These are phyloP conservation scores for Euproctis similis DNA, from an alignment of 2,888 invertebrate genomes.

Conservation along the genomic window DNA sequence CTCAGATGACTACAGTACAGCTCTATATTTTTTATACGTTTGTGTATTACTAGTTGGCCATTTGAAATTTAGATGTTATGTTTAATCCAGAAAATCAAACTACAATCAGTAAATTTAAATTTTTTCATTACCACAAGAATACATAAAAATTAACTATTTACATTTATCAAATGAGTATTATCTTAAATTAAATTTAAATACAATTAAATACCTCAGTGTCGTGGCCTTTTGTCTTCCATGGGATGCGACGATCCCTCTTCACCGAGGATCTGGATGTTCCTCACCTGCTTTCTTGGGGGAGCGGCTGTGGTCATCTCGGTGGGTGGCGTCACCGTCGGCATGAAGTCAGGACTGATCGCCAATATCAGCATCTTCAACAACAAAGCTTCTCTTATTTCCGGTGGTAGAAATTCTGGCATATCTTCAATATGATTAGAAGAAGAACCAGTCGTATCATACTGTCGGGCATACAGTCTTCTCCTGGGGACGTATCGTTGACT, in stretches of 20 bases:
- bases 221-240: constrained; percentile 49
- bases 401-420: constrained; percentile 78
- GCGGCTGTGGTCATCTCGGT: constrained; percentile 68
- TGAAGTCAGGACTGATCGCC: constrained; percentile 79
- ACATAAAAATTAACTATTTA: constrained; percentile 49
- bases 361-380: constrained; percentile 82
- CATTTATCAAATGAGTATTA: constrained; percentile 54
- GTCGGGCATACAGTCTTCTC: constrained; percentile 48
- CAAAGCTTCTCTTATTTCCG: constrained; percentile 82
- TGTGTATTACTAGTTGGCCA: no score
- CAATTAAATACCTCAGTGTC: constrained; percentile 40
- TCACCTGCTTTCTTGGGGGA: constrained; percentile 75
- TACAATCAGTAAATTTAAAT: constrained; percentile 17
- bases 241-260: constrained; percentile 67
- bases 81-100: constrained; percentile 31
- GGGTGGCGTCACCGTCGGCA: constrained; percentile 55
- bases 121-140: constrained; percentile 36
- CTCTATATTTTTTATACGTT: no score
- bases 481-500: constrained; percentile 64
- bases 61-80: no score
- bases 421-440: constrained; percentile 65
- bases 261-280: constrained; percentile 83
- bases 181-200: constrained; percentile 30
- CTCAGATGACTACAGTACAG: no score
- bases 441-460: constrained; percentile 57